These are phyloP conservation scores for Harpagoxenus sublaevis DNA, from an alignment of 2,888 invertebrate genomes.

Conservation along the genomic window DNA sequence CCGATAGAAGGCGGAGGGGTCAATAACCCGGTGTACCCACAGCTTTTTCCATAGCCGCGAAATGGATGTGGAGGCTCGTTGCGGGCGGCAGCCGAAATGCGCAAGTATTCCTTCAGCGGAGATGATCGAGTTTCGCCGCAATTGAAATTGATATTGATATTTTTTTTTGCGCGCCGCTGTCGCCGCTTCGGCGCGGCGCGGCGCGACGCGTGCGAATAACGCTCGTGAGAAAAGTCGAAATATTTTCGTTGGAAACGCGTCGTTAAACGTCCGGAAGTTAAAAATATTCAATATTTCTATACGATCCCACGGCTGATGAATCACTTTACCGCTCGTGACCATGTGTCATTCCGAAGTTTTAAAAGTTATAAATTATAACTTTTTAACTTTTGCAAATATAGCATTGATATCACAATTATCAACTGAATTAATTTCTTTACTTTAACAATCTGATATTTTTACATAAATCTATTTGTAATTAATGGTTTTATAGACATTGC, in stretches of 20 bases:
- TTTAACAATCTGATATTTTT: not conserved
- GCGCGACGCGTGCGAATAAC: slow-evolving; percentile 32
- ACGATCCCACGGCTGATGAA: not conserved
- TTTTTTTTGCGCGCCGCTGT: slow-evolving; percentile 64
- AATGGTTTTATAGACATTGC: not conserved
- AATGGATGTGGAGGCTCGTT: slow-evolving; percentile 74
- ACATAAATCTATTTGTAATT: not conserved
- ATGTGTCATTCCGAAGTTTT: not conserved
- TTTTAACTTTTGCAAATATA: not conserved
- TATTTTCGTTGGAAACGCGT: slow-evolving; percentile 50
- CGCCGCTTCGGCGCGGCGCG: slow-evolving; percentile 23
- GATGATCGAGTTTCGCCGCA: slow-evolving; percentile 80
- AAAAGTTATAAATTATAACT: not conserved
- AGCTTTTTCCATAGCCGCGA: slow-evolving; percentile 77
- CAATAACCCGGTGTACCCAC: slow-evolving; percentile 75
- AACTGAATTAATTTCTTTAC: not conserved
- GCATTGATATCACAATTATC: not conserved
- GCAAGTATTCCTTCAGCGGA: slow-evolving; percentile 78
- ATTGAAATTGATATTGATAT: slow-evolving; percentile 81
- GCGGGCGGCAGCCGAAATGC: slow-evolving; percentile 71
- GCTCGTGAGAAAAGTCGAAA: slow-evolving; percentile 59
- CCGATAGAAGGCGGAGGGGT: slow-evolving; percentile 77
- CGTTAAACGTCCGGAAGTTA: slow-evolving; percentile 8
- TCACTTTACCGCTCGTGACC: not conserved
- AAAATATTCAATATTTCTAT: slow-evolving; percentile 27